A percentile compares a stretch with the other conserved stretches of the same genome.
phyloP scores from a whole-genome alignment of 2,888 invertebrate species.

The Sinhomidia bicolor region DNA sequence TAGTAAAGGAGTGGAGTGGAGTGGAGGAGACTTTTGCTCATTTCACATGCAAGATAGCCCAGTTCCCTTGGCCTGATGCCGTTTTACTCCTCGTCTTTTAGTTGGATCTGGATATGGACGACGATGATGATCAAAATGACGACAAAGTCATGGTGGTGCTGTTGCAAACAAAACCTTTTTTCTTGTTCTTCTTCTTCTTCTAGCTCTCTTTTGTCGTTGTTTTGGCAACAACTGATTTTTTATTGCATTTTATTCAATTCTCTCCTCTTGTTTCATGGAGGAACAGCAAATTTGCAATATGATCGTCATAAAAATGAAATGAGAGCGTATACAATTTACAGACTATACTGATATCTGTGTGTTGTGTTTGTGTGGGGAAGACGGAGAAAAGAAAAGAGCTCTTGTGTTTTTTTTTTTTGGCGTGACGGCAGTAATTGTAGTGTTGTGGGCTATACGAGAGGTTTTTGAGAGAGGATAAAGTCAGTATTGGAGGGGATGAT shows the following conservation, averaged over 20 bases:
- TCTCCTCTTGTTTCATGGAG: slow-evolving; percentile 1
- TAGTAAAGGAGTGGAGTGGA: neutral
- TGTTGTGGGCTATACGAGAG: too few species aligned
- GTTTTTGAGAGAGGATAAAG: too few species aligned
- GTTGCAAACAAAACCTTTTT: neutral
- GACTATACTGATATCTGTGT: neutral
- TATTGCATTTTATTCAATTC: slow-evolving; percentile 28
- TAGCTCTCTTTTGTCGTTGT: neutral
- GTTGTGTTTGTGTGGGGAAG: neutral
- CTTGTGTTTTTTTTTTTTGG: too few species aligned
- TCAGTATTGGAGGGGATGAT: too few species aligned
- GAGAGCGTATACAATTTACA: slow-evolving; percentile 16
- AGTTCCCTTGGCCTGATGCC: slow-evolving; percentile 52
- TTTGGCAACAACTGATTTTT: slow-evolving; percentile 2
- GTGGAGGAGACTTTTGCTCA: neutral
- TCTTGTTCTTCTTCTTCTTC: neutral
- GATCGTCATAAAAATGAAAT: slow-evolving; percentile 20
- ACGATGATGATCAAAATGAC: too few species aligned
- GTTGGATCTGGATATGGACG: too few species aligned
- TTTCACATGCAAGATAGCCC: slow-evolving; percentile 52
- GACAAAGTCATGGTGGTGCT: neutral
- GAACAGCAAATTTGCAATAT: slow-evolving; percentile 17
- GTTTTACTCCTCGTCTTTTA: slow-evolving; percentile 12
- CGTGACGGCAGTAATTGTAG: too few species aligned
- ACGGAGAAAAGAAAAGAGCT: too few species aligned